Conservation (phyloP, 2,113 vertebrate genomes). For the Parus major region DNA sequence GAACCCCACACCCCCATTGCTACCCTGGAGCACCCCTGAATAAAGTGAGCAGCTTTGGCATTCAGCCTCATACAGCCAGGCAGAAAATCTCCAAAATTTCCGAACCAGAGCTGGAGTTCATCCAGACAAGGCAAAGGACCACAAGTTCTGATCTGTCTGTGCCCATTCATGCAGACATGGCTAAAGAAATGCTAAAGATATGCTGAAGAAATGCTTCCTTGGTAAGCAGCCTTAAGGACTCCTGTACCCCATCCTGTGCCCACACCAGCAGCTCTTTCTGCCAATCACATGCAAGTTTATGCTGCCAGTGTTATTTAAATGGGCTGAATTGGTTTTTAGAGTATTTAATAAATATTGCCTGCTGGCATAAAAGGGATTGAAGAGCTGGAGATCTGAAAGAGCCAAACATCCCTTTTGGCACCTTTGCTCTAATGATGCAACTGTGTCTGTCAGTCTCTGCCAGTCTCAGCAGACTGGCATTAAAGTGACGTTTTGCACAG, state of each 20-base stretch:
- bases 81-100: not conserved
- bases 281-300: not conserved
- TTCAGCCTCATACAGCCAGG: not conserved
- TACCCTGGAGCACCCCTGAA: not conserved
- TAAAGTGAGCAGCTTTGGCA: not conserved
- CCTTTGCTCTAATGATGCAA: slow-evolving; percentile 51
- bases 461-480: slow-evolving; percentile 35
- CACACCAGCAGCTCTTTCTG: not conserved
- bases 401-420: slow-evolving; percentile 53
- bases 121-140: not conserved
- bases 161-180: not conserved
- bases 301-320: slow-evolving; percentile 36
- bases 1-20: not conserved
- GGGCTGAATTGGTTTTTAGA: not conserved
- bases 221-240: not conserved
- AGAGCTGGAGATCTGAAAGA: slow-evolving; percentile 32
- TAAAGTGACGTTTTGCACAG: not conserved
- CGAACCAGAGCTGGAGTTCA: not conserved
- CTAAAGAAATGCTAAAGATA: not conserved
- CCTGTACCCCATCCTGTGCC: not conserved
- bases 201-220: too few relatives aligned
- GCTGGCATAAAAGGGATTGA: not conserved
- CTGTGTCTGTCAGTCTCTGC: slow-evolving; percentile 27
- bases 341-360: slow-evolving; percentile 58
- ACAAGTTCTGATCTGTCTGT: not conserved